Conservation (phyloP, 2,797 vertebrate genomes). For the Vespertilio murinus region DNA sequence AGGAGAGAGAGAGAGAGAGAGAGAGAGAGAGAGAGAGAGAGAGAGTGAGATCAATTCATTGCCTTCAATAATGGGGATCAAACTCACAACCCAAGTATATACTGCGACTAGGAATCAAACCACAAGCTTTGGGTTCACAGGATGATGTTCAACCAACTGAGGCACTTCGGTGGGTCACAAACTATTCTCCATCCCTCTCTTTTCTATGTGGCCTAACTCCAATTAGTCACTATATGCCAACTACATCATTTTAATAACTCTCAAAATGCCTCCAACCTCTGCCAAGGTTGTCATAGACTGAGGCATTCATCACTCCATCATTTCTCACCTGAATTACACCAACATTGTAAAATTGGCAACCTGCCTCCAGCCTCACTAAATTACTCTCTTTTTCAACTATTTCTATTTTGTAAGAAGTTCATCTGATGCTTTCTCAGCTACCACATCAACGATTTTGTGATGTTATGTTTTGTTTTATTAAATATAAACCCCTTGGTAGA, state of each 20-base stretch:
- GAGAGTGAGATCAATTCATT: not conserved
- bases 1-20: not conserved
- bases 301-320: not conserved
- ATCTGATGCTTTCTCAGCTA: not conserved
- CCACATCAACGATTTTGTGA: not conserved
- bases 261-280: not conserved
- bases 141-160: not conserved
- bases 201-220: not conserved
- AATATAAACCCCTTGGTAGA: not conserved
- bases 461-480: not conserved
- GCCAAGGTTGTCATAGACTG: not conserved
- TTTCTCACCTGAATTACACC: not conserved
- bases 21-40: not conserved
- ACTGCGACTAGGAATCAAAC: not conserved
- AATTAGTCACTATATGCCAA: not conserved
- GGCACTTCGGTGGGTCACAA: not conserved
- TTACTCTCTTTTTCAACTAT: not conserved
- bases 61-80: not conserved
- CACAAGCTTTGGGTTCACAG: not conserved
- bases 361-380: not conserved
- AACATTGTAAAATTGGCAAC: not conserved
- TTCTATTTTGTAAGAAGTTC: not conserved
- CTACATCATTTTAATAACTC: not conserved
- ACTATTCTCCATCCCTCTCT: not conserved
- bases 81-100: not conserved